Conservation (phyloP, 64 coral and sea anemone genomes). For the Porites lutea region DNA sequence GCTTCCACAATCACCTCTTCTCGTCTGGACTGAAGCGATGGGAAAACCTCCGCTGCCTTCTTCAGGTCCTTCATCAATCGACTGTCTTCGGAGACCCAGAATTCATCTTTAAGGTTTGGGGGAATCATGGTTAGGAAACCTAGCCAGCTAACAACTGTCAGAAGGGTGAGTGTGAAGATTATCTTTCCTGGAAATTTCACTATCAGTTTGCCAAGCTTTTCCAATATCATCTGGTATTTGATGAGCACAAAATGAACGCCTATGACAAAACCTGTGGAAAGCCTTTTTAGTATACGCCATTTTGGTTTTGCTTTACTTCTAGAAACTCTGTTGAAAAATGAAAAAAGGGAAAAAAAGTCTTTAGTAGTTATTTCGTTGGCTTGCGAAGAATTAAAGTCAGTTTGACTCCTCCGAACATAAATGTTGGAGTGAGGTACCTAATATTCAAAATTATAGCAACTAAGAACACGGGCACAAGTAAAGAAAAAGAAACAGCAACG, state of each 20-base stretch:
- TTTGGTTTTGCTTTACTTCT: neutral
- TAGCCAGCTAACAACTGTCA: slow-evolving; percentile 41
- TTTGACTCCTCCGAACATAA: no score
- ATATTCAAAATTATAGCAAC: no score
- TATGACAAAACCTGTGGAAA: slow-evolving; percentile 14
- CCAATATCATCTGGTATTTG: slow-evolving; percentile 77
- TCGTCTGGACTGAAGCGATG: slow-evolving; percentile 17
- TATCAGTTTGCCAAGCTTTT: slow-evolving; percentile 62
- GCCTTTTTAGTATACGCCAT: neutral
- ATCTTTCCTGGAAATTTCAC: slow-evolving; percentile 52
- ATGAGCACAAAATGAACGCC: slow-evolving; percentile 61
- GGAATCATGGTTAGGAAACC: slow-evolving; percentile 52
- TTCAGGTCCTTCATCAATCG: slow-evolving; percentile 11
- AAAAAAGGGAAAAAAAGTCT: no score
- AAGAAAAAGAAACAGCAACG: no score
- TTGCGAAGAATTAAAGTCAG: no score
- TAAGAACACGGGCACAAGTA: no score
- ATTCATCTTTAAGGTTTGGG: neutral
- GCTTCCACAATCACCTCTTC: slow-evolving; percentile 68
- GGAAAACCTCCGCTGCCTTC: slow-evolving; percentile 41
- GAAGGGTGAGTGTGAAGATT: slow-evolving; percentile 15
- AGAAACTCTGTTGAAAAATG: neutral
- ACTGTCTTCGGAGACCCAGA: slow-evolving; percentile 29
- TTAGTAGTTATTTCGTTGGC: no score
- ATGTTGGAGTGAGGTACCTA: no score